Percentiles rank a stretch among this genome's conserved stretches.
Evolutionary conservation across 2,888 invertebrate genomes (phyloP).

Genomic region (Silvanus unidentatus): DNA sequence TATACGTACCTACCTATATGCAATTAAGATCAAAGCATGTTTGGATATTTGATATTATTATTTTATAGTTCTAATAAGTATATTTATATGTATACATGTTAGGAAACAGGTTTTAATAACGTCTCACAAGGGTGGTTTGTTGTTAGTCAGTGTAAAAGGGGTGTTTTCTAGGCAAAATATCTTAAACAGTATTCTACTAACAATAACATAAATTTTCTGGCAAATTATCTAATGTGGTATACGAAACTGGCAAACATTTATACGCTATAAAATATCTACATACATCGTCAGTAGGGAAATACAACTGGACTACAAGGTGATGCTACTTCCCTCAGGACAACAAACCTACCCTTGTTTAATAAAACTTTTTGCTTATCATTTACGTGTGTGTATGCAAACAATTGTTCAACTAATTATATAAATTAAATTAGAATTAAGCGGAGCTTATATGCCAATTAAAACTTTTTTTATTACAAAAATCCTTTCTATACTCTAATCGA

Average conservation of each 20-base stretch:
- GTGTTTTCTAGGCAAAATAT: conserved; percentile 7
- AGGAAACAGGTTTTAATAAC: conserved; percentile 5
- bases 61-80: too few species aligned
- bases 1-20: too few species aligned
- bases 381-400: background rate
- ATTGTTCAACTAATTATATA: conserved; percentile 3
- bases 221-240: conserved; percentile 34
- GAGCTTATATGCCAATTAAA: too few species aligned
- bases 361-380: conserved; percentile 19
- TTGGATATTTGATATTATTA: too few species aligned
- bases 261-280: conserved; percentile 18
- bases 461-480: too few species aligned
- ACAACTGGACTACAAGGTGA: conserved; percentile 20
- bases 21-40: too few species aligned
- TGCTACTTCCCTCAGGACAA: conserved; percentile 28
- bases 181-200: conserved; percentile 33
- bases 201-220: conserved; percentile 40
- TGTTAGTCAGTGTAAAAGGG: too few species aligned
- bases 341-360: conserved; percentile 22
- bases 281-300: conserved; percentile 29
- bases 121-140: conserved; percentile 8
- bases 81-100: background rate
- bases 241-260: conserved; percentile 21
- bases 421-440: too few species aligned
- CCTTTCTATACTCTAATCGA: too few species aligned